A percentile compares a stretch with the other conserved stretches of the same genome.
Evolutionary conservation across 2,113 vertebrate genomes (phyloP).

Genomic region (Bombycilla garrulus): DNA sequence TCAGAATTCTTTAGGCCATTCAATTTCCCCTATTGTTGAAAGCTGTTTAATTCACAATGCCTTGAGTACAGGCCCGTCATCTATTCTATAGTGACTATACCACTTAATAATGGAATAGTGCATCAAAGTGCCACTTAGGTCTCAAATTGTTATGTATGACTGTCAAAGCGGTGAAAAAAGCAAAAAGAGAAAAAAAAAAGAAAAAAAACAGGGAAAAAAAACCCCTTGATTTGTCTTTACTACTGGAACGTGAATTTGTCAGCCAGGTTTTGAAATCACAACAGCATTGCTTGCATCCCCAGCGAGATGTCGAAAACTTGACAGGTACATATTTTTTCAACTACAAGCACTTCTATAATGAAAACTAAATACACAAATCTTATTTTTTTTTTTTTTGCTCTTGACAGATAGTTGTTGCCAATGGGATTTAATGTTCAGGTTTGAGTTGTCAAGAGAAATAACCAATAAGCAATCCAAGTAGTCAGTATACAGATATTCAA

Average conservation of each 20-base stretch:
- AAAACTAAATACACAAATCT: conserved; percentile 95
- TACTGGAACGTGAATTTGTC: conserved; percentile 88
- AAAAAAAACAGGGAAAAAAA: background rate
- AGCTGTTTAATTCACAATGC: conserved; percentile 76
- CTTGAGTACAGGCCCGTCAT: conserved; percentile 73
- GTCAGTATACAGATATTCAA: conserved; percentile 79
- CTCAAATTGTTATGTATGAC: conserved; percentile 85
- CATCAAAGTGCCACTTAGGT: conserved; percentile 85
- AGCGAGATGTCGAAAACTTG: conserved; percentile 86
- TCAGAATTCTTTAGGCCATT: conserved; percentile 66
- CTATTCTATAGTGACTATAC: conserved; percentile 79
- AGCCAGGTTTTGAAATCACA: conserved; percentile 90
- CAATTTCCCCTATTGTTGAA: conserved; percentile 58
- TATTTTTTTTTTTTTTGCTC: conserved; percentile 59
- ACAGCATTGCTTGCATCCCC: conserved; percentile 84
- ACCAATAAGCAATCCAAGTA: conserved; percentile 92
- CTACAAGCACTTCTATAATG: conserved; percentile 87
- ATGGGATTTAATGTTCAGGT: conserved; percentile 90
- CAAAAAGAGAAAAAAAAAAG: conserved; percentile 11
- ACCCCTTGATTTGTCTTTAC: conserved; percentile 83
- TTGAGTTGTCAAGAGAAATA: conserved; percentile 93
- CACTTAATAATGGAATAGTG: conserved; percentile 82
- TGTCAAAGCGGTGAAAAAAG: conserved; percentile 80
- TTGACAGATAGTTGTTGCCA: conserved; percentile 88
- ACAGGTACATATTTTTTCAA: conserved; percentile 95